phyloP scores from a whole-genome alignment of 2,113 vertebrate genomes.

The Corydoras sp. region DNA sequence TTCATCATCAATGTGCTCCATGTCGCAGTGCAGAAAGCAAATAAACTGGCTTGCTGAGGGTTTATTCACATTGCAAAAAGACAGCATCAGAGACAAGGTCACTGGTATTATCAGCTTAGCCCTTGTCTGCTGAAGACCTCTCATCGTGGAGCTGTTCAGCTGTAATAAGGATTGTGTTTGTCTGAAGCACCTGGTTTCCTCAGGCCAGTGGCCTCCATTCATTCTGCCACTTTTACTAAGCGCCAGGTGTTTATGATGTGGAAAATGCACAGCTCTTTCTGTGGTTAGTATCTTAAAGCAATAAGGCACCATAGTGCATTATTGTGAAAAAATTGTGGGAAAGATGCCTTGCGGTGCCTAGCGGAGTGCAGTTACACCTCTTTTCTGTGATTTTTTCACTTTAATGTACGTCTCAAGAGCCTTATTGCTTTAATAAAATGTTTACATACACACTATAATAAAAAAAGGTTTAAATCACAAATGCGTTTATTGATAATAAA shows the following conservation, averaged over 20 bases:
- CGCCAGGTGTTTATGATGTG: slow-evolving; percentile 15
- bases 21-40: slow-evolving; percentile 26
- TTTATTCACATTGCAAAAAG: slow-evolving; percentile 17
- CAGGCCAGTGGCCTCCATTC: slow-evolving; percentile 23
- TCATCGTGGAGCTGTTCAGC: slow-evolving; percentile 13
- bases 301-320: too few relatives aligned
- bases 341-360: too few relatives aligned
- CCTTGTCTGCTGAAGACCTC: slow-evolving; percentile 14
- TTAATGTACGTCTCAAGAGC: too few relatives aligned
- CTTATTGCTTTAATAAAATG: too few relatives aligned
- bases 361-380: too few relatives aligned
- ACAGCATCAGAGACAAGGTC: slow-evolving; percentile 25
- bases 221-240: slow-evolving; percentile 33
- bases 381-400: too few relatives aligned
- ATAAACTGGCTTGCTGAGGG: slow-evolving; percentile 11
- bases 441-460: too few relatives aligned
- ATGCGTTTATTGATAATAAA: too few relatives aligned
- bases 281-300: background rate
- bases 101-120: slow-evolving; percentile 4
- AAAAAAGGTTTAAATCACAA: too few relatives aligned
- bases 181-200: slow-evolving; percentile 26
- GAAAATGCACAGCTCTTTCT: slow-evolving; percentile 16
- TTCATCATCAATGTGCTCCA: slow-evolving; percentile 25
- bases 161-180: slow-evolving; percentile 39
- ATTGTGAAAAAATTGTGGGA: too few relatives aligned